Base-by-base conservation (phyloP, 2,888 invertebrate genomes). In the Aleiodes leptofemur region DNA sequence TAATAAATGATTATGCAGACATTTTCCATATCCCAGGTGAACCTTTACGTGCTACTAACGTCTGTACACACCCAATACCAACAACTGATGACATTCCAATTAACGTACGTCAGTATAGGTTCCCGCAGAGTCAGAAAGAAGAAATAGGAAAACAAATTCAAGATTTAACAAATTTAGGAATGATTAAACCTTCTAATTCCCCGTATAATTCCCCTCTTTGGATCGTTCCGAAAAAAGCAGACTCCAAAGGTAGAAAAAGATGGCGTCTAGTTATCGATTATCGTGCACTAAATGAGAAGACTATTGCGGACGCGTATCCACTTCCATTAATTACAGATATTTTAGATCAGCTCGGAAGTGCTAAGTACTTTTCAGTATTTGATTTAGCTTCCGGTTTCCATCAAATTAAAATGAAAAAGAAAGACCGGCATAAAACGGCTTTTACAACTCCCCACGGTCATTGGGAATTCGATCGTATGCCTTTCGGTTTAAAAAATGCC, bases 81-180 rank as follows among this genome's bases (percentile, higher is more conserved):
- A 84, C 83, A 0, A 83, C 78, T 14, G 76, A 79, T 14, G 79
- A 83, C 6, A 72, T 61, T 13, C 85, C 86, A 9, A 80, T 86
- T 16, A 76, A 83, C 56, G 79, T 81, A 7, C 84, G 84, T 75
- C 79, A 82, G 3, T 86, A 86, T 71, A 69, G 84, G 71, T 84
- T 81, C 51, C 86, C 86, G 14, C 70, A 82, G 66, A 64, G 81
- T 11, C 83, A 83, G n/a, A 73, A 82, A 78, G 57, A 79, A 50
- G 86, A 85, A 79, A 83, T 86, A 23, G n/a, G 16, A 51, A 34
- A 50, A 64, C 85, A 86, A 83, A 80, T 85, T 4, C 38, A 80
- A 50, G 77, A 83, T 76, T 81, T 86, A 81, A 53, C 86, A 34
- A 14, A 79, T 5, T 66, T 85, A 73, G 74, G 74, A 0, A 86